Evolutionary conservation across 2,797 vertebrate genomes (phyloP).

Genomic region (Benthosema pterotum): DNA sequence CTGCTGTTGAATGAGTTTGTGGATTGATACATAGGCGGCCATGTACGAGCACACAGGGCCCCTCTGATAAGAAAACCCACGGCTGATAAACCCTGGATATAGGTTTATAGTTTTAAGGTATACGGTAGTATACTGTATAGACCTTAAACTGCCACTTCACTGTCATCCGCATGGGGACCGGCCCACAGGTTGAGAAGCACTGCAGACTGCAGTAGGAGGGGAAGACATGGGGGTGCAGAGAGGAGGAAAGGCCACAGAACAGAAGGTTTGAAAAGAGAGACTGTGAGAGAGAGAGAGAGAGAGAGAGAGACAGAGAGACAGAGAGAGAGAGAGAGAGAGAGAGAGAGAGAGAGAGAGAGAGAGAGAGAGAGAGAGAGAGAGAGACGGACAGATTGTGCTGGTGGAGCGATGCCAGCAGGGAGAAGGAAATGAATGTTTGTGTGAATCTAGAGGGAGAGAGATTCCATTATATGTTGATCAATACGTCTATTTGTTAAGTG

Average conservation of each 20-base stretch:
- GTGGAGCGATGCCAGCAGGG: neutral
- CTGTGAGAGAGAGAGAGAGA: neutral
- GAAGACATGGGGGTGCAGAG: neutral
- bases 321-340: neutral
- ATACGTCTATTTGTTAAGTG: conserved; percentile 21
- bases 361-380: neutral
- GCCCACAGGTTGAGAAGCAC: too few relatives aligned
- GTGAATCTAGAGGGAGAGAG: conserved; percentile 1
- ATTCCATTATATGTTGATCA: conserved; percentile 23
- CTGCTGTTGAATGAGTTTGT: too few relatives aligned
- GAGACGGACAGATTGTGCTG: neutral
- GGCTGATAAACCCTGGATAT: too few relatives aligned
- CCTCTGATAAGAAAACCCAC: too few relatives aligned
- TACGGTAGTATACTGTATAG: too few relatives aligned
- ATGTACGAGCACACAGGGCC: too few relatives aligned
- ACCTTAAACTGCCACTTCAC: too few relatives aligned
- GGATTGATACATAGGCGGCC: too few relatives aligned
- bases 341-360: neutral
- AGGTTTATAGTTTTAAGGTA: too few relatives aligned
- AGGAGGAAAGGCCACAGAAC: neutral
- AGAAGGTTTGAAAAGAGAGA: neutral
- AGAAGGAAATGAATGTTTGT: conserved; percentile 9
- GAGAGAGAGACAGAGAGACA: neutral
- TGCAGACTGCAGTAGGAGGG: neutral
- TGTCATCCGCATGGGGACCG: too few relatives aligned